Evolutionary conservation across 2,888 invertebrate species (phyloP).

Genomic region (Drosophila koepferae): DNA sequence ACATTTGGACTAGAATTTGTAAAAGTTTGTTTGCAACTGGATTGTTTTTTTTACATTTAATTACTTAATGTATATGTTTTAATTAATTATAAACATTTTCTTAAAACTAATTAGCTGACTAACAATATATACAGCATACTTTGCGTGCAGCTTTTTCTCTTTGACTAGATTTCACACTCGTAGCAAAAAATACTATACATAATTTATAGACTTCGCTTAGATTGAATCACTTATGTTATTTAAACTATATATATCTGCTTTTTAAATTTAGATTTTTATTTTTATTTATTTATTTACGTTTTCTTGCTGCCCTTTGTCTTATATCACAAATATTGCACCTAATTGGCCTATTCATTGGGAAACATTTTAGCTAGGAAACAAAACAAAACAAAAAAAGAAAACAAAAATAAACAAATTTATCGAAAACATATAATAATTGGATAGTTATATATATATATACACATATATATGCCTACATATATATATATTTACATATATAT

Average conservation of each 20-base stretch:
- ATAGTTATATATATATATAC: not conserved
- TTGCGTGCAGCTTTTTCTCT: conserved; percentile 33
- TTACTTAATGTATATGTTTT: not conserved
- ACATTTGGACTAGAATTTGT: conserved; percentile 46
- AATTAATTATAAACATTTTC: conserved; percentile 19
- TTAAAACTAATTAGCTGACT: conserved; percentile 29
- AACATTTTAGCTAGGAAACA: conserved; percentile 66
- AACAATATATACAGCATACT: conserved; percentile 35
- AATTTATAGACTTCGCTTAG: conserved; percentile 1
- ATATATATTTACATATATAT: not conserved
- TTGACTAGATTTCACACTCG: conserved; percentile 78
- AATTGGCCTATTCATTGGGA: conserved; percentile 80
- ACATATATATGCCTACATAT: not conserved
- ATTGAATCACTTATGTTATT: not conserved
- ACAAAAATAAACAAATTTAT: conserved; percentile 4
- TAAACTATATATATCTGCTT: not conserved
- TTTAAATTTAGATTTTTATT: not conserved
- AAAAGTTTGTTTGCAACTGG: conserved; percentile 27
- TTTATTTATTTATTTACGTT: conserved; percentile 19
- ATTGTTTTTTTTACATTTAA: conserved; percentile 8
- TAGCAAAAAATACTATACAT: conserved; percentile 39
- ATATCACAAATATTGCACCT: conserved; percentile 85
- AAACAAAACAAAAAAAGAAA: conserved; percentile 16
- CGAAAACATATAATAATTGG: not conserved
- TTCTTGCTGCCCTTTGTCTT: conserved; percentile 55